Base-by-base conservation (phyloP, 2,113 vertebrate species). In the Oncorhynchus nerka region DNA sequence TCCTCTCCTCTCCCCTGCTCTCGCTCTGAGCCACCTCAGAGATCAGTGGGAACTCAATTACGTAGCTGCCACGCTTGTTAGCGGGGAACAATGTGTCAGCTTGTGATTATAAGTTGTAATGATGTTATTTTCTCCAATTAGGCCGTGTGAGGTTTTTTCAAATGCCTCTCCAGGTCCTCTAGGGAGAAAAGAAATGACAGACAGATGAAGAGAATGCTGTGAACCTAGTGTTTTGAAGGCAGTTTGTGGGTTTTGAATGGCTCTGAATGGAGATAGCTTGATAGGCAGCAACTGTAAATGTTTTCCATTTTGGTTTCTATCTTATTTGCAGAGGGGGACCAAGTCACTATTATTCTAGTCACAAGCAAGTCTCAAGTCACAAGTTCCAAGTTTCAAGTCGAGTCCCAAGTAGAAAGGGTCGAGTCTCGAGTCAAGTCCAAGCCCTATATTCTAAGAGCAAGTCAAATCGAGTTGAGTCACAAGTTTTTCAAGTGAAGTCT, bases 41-140 rank as follows among this genome's bases (percentile, higher is more conserved):
- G 84, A 85, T 85, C 89, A 88, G 84, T 83, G 83, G 86, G 90
- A 94, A 90, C 84, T 88, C 89, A 88, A 83, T 94, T 92, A 91
- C 75, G 86, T 45, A 22, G 79, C 84, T 90, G 84, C 80, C 90
- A 68, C 81, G 85, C 79, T 92, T 90, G 76, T 91, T 91, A 90
- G 79, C 70, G 55, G 49, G 89, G 91, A 92, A 90, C 86, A 90
- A 82, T 87, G 39, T 45, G 78, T 81, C 65, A 79, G 84, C 34
- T 84, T 84, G 85, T 76, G 79, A 90, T 89, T 80, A 85, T 82
- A 83, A 69, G 74, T 86, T 86, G 76, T 87, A 89, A 88, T 86
- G 89, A 89, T 86, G 86, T 86, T 89, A 81, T 90, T 90, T 92
- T 83, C 83, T 86, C 71, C 70, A 73, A 76, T 86, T 89, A 80